Percentiles rank a stretch among this genome's conserved stretches.
phyloP scores from a whole-genome alignment of 2,888 invertebrate genomes.

The Auanema freiburgensis region DNA sequence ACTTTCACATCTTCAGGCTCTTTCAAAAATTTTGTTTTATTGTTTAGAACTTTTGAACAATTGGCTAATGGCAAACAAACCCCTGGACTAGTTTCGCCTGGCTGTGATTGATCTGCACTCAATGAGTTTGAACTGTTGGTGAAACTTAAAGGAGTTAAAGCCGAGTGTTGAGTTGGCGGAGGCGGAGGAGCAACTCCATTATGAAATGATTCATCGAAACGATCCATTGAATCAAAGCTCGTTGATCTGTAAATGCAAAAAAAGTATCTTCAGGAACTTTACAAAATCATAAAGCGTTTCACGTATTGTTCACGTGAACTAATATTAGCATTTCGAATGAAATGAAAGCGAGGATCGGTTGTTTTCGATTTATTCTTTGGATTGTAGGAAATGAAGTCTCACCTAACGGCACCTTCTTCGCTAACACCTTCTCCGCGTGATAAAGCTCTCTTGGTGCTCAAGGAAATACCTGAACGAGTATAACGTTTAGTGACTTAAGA shows the following conservation, averaged over 20 bases:
- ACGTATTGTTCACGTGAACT: background rate
- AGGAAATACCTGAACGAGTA: no score
- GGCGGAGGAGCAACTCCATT: conserved; percentile 12
- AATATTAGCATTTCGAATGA: background rate
- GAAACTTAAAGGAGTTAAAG: background rate
- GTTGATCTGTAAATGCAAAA: conserved; percentile 2
- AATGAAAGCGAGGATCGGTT: no score
- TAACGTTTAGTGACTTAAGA: no score
- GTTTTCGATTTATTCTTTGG: no score
- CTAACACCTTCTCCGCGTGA: no score
- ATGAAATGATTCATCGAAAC: conserved; percentile 16
- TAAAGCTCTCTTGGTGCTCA: no score
- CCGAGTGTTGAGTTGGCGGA: conserved; percentile 10
- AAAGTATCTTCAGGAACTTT: background rate
- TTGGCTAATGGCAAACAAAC: no score
- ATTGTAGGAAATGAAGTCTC: conserved; percentile 5
- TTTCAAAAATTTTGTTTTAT: no score
- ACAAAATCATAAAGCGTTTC: background rate
- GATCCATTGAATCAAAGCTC: conserved; percentile 12
- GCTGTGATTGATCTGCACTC: background rate
- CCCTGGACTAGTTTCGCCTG: background rate
- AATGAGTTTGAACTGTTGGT: no score
- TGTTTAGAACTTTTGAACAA: no score
- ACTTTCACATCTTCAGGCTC: no score
- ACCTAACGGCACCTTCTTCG: conserved; percentile 9